Evolutionary conservation across 1,140 invertebrate genomes (phyloP).

Genomic region (Diuraphis noxia): DNA sequence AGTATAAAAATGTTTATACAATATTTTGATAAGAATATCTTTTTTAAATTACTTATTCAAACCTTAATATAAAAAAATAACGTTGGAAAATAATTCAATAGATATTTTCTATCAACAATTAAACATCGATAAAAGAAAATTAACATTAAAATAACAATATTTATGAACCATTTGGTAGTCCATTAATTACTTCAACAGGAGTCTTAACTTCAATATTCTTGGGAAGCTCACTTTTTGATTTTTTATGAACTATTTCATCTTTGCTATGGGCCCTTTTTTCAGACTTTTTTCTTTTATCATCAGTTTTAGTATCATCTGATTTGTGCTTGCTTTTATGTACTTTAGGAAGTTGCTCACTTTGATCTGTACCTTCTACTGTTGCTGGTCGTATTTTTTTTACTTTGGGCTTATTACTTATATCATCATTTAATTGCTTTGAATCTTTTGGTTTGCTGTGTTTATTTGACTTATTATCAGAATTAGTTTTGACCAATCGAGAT

Average conservation of each 20-base stretch:
- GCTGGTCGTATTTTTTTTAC: background rate
- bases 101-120: conserved; percentile 21
- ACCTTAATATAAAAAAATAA: conserved; percentile 28
- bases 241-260: conserved; percentile 29
- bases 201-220: conserved; percentile 10
- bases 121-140: conserved; percentile 10
- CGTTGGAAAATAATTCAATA: conserved; percentile 45
- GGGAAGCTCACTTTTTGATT: conserved; percentile 17
- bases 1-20: background rate
- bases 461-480: conserved; percentile 9
- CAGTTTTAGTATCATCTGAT: background rate
- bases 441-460: conserved; percentile 18
- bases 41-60: conserved; percentile 23
- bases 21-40: background rate
- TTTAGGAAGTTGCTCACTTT: background rate
- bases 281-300: conserved; percentile 30
- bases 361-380: background rate
- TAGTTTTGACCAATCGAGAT: background rate
- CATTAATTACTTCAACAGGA: background rate
- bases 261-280: conserved; percentile 16
- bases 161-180: conserved; percentile 35
- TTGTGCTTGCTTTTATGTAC: conserved; percentile 35
- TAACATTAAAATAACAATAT: conserved; percentile 33
- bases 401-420: background rate
- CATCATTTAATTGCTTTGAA: background rate